These are phyloP conservation scores for Calonectris borealis DNA, from an alignment of 2,113 vertebrate species.

Conservation along the genomic window DNA sequence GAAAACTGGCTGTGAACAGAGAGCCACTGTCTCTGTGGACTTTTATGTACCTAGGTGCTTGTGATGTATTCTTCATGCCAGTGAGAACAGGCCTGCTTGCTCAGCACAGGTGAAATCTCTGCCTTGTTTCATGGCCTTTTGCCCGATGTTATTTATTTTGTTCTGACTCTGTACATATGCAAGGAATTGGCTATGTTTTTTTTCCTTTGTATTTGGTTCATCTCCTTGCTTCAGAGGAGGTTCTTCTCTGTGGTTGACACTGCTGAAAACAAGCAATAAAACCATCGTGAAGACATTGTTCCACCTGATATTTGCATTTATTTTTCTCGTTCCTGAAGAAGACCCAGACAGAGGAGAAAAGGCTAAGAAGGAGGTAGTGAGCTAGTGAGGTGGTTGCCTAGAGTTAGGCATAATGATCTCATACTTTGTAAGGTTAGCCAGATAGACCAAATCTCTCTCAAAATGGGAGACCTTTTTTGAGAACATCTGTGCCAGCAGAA, in stretches of 20 bases:
- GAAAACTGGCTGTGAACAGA: not conserved
- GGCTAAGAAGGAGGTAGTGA: not conserved
- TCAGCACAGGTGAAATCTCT: not conserved
- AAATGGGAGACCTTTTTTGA: not conserved
- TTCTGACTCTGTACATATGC: constrained; percentile 38
- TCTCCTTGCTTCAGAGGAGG: constrained; percentile 20
- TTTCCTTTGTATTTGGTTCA: constrained; percentile 19
- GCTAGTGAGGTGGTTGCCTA: not conserved
- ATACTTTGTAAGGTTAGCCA: not conserved
- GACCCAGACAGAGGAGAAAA: not conserved
- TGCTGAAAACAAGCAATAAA: constrained; percentile 66
- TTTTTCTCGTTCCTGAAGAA: not conserved
- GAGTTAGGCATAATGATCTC: not conserved
- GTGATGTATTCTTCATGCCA: not conserved
- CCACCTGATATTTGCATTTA: not conserved
- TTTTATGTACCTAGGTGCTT: not conserved
- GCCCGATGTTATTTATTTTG: constrained; percentile 54
- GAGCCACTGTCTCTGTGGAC: not conserved
- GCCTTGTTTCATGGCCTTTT: constrained; percentile 40
- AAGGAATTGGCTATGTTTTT: not conserved
- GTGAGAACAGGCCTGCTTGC: not conserved
- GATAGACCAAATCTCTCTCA: not conserved
- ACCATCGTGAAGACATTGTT: not conserved
- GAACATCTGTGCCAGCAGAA: not conserved
- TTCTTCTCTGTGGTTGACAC: constrained; percentile 43